These are phyloP conservation scores for Peromyscus aztecus DNA, from an alignment of 2,797 vertebrate genomes.

Conservation along the genomic window DNA sequence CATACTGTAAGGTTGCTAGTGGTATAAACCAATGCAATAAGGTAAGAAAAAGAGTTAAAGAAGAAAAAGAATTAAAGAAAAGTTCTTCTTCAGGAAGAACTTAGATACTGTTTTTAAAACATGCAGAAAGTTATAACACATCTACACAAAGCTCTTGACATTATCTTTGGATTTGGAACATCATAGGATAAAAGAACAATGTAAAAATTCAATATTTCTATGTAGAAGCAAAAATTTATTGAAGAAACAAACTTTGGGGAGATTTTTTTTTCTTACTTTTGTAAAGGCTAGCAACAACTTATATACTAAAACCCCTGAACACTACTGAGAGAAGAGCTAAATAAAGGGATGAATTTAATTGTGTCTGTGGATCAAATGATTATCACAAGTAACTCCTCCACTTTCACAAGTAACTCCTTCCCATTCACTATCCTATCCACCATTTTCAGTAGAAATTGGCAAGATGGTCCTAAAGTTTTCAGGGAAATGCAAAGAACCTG, in stretches of 20 bases:
- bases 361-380: background rate
- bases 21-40: background rate
- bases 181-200: background rate
- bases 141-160: background rate
- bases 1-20: background rate
- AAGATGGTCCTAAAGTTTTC: background rate
- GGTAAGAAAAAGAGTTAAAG: background rate
- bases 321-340: background rate
- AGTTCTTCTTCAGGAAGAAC: background rate
- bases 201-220: background rate
- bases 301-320: background rate
- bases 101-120: background rate
- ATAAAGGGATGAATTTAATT: background rate
- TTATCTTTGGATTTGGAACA: background rate
- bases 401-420: background rate
- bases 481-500: background rate
- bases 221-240: constrained; percentile 5
- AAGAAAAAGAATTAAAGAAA: background rate
- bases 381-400: background rate
- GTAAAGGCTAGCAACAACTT: background rate
- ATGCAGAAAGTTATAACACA: background rate
- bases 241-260: constrained; percentile 5
- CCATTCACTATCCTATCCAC: background rate
- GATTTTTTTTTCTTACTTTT: background rate
- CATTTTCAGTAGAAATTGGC: background rate